A percentile compares a stretch with the other conserved stretches of the same genome.
Evolutionary conservation across 2,113 vertebrate genomes (phyloP).

Genomic region (Catharus minimus): DNA sequence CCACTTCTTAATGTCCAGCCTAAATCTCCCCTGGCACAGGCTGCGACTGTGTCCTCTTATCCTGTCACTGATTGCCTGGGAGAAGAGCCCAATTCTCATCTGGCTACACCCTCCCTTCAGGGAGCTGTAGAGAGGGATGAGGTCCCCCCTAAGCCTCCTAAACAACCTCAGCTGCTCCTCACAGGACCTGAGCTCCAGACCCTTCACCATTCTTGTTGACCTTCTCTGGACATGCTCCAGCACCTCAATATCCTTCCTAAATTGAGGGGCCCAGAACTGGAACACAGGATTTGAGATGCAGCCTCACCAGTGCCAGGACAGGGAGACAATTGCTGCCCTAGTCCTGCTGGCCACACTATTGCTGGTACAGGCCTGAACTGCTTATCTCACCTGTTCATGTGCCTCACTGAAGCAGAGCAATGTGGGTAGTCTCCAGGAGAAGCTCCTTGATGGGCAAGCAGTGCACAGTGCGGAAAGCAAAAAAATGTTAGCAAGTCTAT

Average conservation of each 20-base stretch:
- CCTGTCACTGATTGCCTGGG: not conserved
- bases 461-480: not conserved
- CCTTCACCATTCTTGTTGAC: not conserved
- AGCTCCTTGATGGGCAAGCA: not conserved
- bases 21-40: not conserved
- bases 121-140: not conserved
- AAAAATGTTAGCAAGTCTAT: not conserved
- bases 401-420: not conserved
- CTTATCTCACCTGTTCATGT: not conserved
- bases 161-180: not conserved
- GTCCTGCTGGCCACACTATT: not conserved
- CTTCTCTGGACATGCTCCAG: not conserved
- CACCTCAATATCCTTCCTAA: not conserved
- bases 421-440: not conserved
- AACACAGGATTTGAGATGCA: accelerated
- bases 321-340: not conserved
- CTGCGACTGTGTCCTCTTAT: not conserved
- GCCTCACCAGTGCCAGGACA: not conserved
- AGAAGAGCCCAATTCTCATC: not conserved
- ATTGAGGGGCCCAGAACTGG: accelerated
- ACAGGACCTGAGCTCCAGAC: not conserved
- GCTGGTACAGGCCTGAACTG: not conserved
- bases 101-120: not conserved
- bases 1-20: not conserved
- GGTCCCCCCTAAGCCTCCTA: not conserved